Percentiles rank a stretch among this genome's conserved stretches.
These are phyloP conservation scores for Pteromalus puparum DNA, from an alignment of 1,140 invertebrate genomes.

Conservation along the genomic window DNA sequence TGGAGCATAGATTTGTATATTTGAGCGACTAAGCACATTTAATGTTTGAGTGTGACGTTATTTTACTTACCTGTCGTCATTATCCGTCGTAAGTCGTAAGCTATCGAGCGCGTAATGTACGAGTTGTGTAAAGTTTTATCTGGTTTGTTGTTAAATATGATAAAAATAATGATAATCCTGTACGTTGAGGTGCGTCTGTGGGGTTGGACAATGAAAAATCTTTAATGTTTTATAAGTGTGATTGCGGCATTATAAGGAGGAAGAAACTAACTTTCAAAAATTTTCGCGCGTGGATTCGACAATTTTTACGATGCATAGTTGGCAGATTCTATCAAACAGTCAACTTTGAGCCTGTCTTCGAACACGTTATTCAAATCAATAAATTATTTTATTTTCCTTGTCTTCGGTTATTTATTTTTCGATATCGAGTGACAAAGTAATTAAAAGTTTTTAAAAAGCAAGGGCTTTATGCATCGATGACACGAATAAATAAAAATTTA, in stretches of 20 bases:
- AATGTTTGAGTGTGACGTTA: constrained; percentile 66
- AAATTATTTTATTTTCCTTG: background rate
- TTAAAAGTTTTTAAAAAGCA: background rate
- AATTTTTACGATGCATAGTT: constrained; percentile 32
- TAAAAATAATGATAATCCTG: constrained; percentile 48
- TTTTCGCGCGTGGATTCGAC: background rate
- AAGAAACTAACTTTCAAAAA: constrained; percentile 30
- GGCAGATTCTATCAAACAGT: background rate
- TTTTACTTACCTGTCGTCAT: constrained; percentile 63
- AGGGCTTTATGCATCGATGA: background rate
- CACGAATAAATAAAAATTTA: background rate
- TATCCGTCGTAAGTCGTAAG: constrained; percentile 52
- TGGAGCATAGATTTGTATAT: constrained; percentile 70
- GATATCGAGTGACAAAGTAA: background rate
- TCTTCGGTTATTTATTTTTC: background rate
- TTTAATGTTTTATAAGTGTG: constrained; percentile 54
- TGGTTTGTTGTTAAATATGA: constrained; percentile 56
- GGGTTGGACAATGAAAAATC: constrained; percentile 33
- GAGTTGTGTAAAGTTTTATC: constrained; percentile 62
- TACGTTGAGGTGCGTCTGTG: constrained; percentile 29
- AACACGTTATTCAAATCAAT: background rate
- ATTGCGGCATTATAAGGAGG: constrained; percentile 21
- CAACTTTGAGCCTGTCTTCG: background rate
- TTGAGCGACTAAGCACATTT: constrained; percentile 65
- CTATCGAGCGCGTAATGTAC: constrained; percentile 56